Conservation (phyloP, 2,113 vertebrate species). For the Amphiprion ocellaris region DNA sequence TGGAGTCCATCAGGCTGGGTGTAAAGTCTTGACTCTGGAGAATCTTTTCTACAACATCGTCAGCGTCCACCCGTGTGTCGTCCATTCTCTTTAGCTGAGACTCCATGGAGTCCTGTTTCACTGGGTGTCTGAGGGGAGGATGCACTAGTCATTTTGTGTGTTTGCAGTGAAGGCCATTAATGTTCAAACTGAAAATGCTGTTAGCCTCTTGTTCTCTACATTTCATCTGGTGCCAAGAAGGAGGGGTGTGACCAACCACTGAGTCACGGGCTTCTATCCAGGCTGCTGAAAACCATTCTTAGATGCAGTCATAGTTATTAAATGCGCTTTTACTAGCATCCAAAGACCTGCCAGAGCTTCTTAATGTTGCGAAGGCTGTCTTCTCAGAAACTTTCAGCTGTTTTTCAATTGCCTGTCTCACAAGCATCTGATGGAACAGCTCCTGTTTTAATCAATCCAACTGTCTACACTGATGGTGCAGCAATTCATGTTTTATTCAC, state of each 20-base stretch:
- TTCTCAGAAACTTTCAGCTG: not conserved
- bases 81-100: conserved; percentile 96
- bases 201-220: not conserved
- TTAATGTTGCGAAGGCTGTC: not conserved
- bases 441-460: conserved; percentile 2
- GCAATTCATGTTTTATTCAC: not conserved
- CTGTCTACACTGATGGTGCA: not conserved
- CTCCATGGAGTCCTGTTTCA: conserved; percentile 98
- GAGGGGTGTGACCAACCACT: not conserved
- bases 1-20: conserved; percentile 89
- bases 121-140: conserved; percentile 85
- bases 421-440: not conserved
- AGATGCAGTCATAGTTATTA: not conserved
- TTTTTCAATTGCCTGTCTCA: not conserved
- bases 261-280: not conserved
- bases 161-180: not conserved
- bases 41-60: conserved; percentile 96
- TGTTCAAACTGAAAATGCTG: not conserved
- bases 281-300: not conserved
- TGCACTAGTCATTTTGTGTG: not conserved
- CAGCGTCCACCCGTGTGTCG: conserved; percentile 96
- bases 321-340: not conserved
- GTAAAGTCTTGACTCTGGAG: conserved; percentile 98
- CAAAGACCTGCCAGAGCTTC: not conserved
- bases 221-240: conserved; percentile 1